Conservation (phyloP, 2,113 vertebrate species). For the Vimba vimba region DNA sequence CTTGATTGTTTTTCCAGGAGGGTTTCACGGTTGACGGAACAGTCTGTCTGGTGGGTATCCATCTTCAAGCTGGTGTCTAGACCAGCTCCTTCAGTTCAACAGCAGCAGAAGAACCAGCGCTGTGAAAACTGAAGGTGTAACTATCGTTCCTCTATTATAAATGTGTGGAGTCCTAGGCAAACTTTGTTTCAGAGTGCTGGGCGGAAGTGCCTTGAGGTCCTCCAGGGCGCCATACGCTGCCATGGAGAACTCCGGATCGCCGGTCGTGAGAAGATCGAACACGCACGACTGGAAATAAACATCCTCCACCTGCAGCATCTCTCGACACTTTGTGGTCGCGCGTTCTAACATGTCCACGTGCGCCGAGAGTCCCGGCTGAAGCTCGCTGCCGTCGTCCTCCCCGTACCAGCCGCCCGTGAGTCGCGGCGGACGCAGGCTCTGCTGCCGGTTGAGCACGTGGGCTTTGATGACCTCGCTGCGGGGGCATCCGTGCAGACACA, state of each 20-base stretch:
- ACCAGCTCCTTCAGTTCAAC: conserved; percentile 19
- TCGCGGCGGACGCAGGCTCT: conserved; percentile 63
- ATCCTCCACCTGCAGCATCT: conserved; percentile 82
- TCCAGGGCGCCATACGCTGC: conserved; percentile 81
- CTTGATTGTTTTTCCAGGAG: conserved; percentile 5
- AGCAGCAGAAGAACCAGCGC: conserved; percentile 65
- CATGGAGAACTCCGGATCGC: conserved; percentile 82
- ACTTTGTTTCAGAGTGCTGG: conserved; percentile 79
- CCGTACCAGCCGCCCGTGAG: conserved; percentile 58
- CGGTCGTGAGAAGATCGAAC: conserved; percentile 84
- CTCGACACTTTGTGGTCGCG: conserved; percentile 79
- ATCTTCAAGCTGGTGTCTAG: conserved; percentile 67
- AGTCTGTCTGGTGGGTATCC: conserved; percentile 40
- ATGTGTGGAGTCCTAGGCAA: conserved; percentile 70
- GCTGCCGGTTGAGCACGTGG: conserved; percentile 74
- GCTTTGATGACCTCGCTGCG: conserved; percentile 82
- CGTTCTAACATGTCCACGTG: conserved; percentile 77
- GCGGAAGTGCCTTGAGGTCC: conserved; percentile 82
- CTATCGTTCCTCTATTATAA: not conserved
- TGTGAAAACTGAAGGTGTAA: conserved; percentile 60
- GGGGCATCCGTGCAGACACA: conserved; percentile 83
- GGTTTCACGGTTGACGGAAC: not conserved
- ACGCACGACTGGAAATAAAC: conserved; percentile 87
- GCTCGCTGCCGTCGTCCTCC: conserved; percentile 47
- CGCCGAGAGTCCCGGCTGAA: conserved; percentile 59